phyloP scores from a whole-genome alignment of 2,888 invertebrate species.

The Doris montereyensis region DNA sequence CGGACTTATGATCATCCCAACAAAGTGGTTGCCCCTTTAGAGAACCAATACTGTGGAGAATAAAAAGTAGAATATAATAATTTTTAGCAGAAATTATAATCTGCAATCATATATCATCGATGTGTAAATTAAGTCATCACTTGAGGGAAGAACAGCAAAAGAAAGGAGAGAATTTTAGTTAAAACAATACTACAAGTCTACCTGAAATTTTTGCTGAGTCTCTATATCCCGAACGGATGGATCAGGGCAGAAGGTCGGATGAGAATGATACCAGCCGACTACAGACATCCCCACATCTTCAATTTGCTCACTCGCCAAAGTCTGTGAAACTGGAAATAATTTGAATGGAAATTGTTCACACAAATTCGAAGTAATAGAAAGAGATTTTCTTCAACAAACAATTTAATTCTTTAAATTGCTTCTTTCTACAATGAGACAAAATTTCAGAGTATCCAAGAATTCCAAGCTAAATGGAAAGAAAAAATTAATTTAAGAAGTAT shows the following conservation, averaged over 20 bases:
- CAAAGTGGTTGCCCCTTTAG: slow-evolving; percentile 76
- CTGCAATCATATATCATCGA: too few species aligned
- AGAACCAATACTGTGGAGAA: slow-evolving; percentile 68
- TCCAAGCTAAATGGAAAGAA: too few species aligned
- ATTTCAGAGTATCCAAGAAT: not conserved
- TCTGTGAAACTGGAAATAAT: slow-evolving; percentile 76
- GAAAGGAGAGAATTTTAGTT: too few species aligned
- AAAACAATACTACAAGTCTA: slow-evolving; percentile 44
- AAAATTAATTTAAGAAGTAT: too few species aligned
- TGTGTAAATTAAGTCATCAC: too few species aligned
- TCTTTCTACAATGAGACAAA: not conserved
- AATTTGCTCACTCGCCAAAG: slow-evolving; percentile 78
- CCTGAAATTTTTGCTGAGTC: slow-evolving; percentile 79
- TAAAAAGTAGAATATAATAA: not conserved
- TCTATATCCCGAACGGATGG: slow-evolving; percentile 82
- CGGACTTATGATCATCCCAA: slow-evolving; percentile 80
- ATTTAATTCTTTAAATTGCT: not conserved
- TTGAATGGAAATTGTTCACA: too few species aligned
- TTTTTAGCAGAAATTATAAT: too few species aligned
- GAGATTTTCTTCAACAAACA: not conserved
- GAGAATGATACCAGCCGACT: slow-evolving; percentile 86
- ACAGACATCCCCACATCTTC: slow-evolving; percentile 75
- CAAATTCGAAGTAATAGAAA: slow-evolving; percentile 8
- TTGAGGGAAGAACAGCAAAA: too few species aligned
- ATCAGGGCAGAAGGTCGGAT: slow-evolving; percentile 81